A percentile compares a stretch with the other conserved stretches of the same genome.
These are phyloP conservation scores for Drosophila rubida DNA, from an alignment of 2,888 invertebrate species.

Conservation along the genomic window DNA sequence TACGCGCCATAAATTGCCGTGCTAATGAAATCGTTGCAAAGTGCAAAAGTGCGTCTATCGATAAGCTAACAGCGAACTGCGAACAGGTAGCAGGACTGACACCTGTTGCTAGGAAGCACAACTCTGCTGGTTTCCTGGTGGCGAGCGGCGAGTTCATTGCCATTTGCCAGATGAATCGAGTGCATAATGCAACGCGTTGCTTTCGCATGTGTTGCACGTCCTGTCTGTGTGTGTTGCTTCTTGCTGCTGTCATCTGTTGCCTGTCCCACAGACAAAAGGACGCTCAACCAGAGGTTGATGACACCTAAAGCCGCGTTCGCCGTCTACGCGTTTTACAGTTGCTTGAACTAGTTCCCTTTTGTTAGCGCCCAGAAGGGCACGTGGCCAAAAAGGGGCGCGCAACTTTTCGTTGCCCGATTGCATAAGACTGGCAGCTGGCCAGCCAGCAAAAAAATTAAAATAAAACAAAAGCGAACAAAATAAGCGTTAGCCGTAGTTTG, in stretches of 20 bases:
- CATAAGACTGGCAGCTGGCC: slow-evolving; percentile 76
- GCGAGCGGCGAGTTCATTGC: slow-evolving; percentile 66
- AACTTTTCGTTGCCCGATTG: slow-evolving; percentile 61
- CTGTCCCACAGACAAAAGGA: slow-evolving; percentile 67
- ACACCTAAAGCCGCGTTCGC: slow-evolving; percentile 56
- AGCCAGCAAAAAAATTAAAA: slow-evolving; percentile 17
- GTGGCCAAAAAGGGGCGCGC: slow-evolving; percentile 65
- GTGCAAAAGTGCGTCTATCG: slow-evolving; percentile 47
- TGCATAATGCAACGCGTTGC: slow-evolving; percentile 5
- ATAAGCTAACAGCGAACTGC: slow-evolving; percentile 27
- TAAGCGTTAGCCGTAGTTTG: slow-evolving; percentile 1
- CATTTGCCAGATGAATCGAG: slow-evolving; percentile 38
- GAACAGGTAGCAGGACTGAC: slow-evolving; percentile 29
- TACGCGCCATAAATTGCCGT: slow-evolving; percentile 41
- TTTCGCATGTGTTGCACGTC: slow-evolving; percentile 71
- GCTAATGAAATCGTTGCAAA: slow-evolving; percentile 54
- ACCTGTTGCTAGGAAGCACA: slow-evolving; percentile 62
- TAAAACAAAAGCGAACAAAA: neutral
- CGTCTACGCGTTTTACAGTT: slow-evolving; percentile 75
- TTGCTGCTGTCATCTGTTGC: slow-evolving; percentile 67
- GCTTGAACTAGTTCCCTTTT: slow-evolving; percentile 75
- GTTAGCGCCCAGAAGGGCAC: slow-evolving; percentile 48
- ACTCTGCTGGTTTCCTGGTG: slow-evolving; percentile 65
- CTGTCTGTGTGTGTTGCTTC: too few species aligned
- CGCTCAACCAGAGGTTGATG: slow-evolving; percentile 71